Conservation (phyloP, 2,888 invertebrate species). For the Erebia epiphron region DNA sequence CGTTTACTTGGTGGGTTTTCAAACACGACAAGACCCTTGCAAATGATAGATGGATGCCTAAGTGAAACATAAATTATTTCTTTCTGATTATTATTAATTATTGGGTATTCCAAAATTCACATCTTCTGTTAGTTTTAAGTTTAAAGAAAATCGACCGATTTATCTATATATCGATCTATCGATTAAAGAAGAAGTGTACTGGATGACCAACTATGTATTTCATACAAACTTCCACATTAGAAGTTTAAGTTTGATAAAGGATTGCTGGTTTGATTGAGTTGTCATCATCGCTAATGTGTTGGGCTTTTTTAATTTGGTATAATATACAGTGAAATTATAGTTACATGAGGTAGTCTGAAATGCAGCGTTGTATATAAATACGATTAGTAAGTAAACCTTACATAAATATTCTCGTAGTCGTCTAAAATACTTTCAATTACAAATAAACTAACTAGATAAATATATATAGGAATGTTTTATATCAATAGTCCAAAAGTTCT, state of each 20-base stretch:
- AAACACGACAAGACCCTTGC: not conserved
- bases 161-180: no score
- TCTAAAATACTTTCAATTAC: conserved; percentile 14
- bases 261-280: not conserved
- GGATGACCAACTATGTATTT: no score
- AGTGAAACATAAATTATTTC: no score
- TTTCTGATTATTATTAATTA: no score
- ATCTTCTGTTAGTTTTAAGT: no score
- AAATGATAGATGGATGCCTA: not conserved
- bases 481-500: conserved; percentile 14
- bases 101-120: no score
- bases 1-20: not conserved
- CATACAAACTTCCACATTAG: no score
- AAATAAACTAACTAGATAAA: conserved; percentile 25
- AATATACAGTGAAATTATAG: conserved; percentile 1
- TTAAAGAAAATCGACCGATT: no score
- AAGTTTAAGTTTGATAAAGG: no score
- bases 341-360: conserved; percentile 41
- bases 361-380: conserved; percentile 28
- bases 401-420: conserved; percentile 3
- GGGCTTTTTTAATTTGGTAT: not conserved
- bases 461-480: conserved; percentile 69
- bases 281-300: not conserved
- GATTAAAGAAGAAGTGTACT: no score
- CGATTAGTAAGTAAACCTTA: conserved; percentile 18